phyloP scores from a whole-genome alignment of 30 jellyfish, hydroid and myxozoan genomes.

The Sanderia malayensis region DNA sequence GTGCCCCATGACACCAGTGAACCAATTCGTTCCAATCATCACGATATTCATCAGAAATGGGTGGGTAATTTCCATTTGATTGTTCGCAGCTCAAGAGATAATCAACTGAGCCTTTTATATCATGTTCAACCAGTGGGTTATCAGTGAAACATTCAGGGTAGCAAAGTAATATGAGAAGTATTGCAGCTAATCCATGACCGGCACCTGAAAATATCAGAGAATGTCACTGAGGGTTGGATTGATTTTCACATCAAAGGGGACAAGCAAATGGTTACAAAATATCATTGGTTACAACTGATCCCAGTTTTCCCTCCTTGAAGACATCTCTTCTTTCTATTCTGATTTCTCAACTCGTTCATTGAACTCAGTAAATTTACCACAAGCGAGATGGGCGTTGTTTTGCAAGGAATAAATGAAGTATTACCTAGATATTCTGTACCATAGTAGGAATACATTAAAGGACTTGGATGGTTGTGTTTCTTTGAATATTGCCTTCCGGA shows the following conservation, averaged over 20 bases:
- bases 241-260: no score
- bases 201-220: constrained; percentile 75
- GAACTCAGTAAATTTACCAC: no score
- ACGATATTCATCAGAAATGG: constrained; percentile 79
- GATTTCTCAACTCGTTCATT: no score
- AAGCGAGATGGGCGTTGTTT: no score
- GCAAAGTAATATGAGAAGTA: constrained; percentile 67
- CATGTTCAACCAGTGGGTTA: constrained; percentile 81
- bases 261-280: no score
- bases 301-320: no score
- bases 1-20: constrained; percentile 99
- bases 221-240: no score
- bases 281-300: no score
- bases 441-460: constrained; percentile 85
- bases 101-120: constrained; percentile 82
- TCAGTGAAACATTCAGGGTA: constrained; percentile 79
- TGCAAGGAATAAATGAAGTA: background rate
- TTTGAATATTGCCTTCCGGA: constrained; percentile 81
- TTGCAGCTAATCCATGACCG: constrained; percentile 88
- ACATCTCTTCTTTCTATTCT: no score
- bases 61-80: constrained; percentile 85
- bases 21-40: constrained; percentile 95
- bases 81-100: constrained; percentile 71
- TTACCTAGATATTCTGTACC: constrained; percentile 81
- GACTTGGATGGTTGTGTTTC: constrained; percentile 66